Evolutionary conservation across 1,140 invertebrate genomes (phyloP).

Genomic region (Pachyrhynchus sulphureomaculatus): DNA sequence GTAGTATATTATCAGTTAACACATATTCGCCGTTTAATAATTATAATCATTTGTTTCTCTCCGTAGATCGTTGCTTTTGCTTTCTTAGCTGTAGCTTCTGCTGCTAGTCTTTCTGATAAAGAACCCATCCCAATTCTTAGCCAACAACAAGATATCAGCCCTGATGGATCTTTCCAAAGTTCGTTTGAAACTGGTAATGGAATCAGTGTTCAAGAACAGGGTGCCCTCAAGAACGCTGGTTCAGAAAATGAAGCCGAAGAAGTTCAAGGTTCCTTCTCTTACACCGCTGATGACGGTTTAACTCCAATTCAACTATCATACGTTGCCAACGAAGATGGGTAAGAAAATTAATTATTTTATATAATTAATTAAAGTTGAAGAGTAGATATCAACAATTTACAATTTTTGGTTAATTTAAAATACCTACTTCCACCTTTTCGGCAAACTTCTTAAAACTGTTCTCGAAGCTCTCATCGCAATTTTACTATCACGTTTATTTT

Average conservation of each 20-base stretch:
- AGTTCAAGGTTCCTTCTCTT: constrained; percentile 70
- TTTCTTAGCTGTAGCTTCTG: constrained; percentile 11
- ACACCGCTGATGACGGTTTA: constrained; percentile 79
- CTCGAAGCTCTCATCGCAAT: too few species aligned
- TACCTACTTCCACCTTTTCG: too few species aligned
- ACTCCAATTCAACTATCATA: constrained; percentile 54
- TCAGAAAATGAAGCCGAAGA: constrained; percentile 57
- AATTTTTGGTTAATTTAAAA: too few species aligned
- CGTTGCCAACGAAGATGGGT: constrained; percentile 57
- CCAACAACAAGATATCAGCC: constrained; percentile 63
- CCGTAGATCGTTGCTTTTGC: too few species aligned
- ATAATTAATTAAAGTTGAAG: neutral
- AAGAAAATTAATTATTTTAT: neutral
- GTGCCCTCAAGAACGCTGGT: constrained; percentile 49
- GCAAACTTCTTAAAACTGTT: too few species aligned
- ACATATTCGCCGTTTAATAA: too few species aligned
- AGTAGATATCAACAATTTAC: too few species aligned
- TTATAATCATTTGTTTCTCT: too few species aligned
- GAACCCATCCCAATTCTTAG: constrained; percentile 61
- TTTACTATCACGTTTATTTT: too few species aligned
- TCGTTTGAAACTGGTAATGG: constrained; percentile 33
- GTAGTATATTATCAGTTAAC: too few species aligned
- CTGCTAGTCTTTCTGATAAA: constrained; percentile 49
- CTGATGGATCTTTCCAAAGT: constrained; percentile 64
- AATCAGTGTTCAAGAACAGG: constrained; percentile 42